Percentiles rank a stretch among this genome's conserved stretches.
Evolutionary conservation across 2,113 vertebrate species (phyloP).

Genomic region (Pluvianellus socialis): DNA sequence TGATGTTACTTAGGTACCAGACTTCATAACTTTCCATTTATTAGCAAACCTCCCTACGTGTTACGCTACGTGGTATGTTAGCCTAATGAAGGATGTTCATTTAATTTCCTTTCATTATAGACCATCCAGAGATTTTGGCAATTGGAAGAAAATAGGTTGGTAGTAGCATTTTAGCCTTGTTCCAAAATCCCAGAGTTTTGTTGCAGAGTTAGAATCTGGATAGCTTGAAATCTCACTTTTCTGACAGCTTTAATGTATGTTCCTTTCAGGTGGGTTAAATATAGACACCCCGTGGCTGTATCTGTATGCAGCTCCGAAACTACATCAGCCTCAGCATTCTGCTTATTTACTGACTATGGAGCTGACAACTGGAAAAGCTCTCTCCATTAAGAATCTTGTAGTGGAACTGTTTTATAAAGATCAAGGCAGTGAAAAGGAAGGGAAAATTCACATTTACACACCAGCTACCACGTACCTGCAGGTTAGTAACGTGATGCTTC

Average conservation of each 20-base stretch:
- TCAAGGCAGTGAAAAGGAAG: slow-evolving; percentile 74
- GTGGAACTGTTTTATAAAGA: slow-evolving; percentile 77
- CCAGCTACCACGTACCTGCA: slow-evolving; percentile 79
- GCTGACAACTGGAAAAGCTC: slow-evolving; percentile 78
- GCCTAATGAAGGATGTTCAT: background rate
- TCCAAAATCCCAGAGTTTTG: background rate
- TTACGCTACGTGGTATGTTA: background rate
- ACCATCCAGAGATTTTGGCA: background rate
- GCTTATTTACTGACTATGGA: slow-evolving; percentile 71
- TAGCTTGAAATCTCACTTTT: background rate
- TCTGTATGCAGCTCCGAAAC: slow-evolving; percentile 74
- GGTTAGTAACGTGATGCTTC: slow-evolving; percentile 43
- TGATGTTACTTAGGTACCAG: background rate
- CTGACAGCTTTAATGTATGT: background rate
- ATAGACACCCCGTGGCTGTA: slow-evolving; percentile 86
- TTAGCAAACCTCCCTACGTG: background rate
- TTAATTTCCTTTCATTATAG: background rate
- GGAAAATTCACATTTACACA: slow-evolving; percentile 76
- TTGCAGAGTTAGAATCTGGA: background rate
- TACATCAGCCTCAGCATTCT: slow-evolving; percentile 75
- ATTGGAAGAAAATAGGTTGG: background rate
- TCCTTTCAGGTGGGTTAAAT: slow-evolving; percentile 77
- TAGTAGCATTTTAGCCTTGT: background rate
- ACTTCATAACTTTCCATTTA: background rate
- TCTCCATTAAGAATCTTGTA: slow-evolving; percentile 77